Base-by-base conservation (phyloP, 2,113 vertebrate genomes). In the Nymphicus hollandicus region DNA sequence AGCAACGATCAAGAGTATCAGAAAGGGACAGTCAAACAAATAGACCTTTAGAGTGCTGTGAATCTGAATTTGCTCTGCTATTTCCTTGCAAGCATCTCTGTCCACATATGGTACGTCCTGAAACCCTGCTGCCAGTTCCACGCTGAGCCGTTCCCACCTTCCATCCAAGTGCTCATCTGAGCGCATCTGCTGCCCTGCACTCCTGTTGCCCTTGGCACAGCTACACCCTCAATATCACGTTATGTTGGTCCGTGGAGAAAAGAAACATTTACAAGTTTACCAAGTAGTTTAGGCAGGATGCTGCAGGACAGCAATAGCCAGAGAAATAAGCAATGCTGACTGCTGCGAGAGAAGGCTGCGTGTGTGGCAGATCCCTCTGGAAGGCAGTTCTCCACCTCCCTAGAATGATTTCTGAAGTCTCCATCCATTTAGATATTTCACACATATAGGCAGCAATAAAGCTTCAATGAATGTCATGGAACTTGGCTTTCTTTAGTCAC, bases 271-370 rank as follows among this genome's bases (percentile, higher is more conserved):
- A 33, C 18, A 24, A 22, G 17, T 6, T 46, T 60, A 28, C 55
- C 61, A 63, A 7, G 50, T 47, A 66, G 46, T 55, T 2, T 14
- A 24, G 39, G 78, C 41, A 80, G 53, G 93, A 85, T 0, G 2
- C 50, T 60, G 61, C 63, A 39, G 55, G 24, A 58, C 65, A 63
- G 49, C 52, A 16, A 50, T 4, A 47, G 49, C 20, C 46, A 17
- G 24, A 53, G 76, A 46, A 65, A 41, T 1, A 22, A 0, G 0
- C 33, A 12, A 4, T 0, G 4, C 27, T 0, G 0, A 49, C 4
- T 60, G 63, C 7, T 1, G 11, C 6, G 33, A 55, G 49, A 41
- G 33, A 31, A 23, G 58, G 49, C 41, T 35, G 33, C 3, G 1
- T 6, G 14, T 1, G 7, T 0, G 0, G 6, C 13, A 7, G 5